Conservation (phyloP, 2,797 vertebrate species). For the Sebastes cheni region DNA sequence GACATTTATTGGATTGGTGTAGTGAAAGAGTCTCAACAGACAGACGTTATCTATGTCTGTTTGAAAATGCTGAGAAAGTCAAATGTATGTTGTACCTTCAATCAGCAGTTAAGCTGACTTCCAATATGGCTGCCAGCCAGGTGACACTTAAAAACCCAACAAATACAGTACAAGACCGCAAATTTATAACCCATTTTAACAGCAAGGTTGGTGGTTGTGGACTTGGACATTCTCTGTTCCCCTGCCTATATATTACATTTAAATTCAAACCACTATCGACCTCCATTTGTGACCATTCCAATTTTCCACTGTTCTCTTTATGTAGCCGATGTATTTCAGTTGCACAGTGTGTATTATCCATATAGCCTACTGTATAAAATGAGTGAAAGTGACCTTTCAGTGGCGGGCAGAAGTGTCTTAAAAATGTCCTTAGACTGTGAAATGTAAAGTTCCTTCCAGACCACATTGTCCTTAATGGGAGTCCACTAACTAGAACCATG, state of each 20-base stretch:
- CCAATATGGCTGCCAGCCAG: neutral
- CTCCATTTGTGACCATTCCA: neutral
- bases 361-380: slow-evolving; percentile 2
- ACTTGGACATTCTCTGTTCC: neutral
- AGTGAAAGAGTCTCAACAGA: neutral
- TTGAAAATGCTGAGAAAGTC: neutral
- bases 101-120: neutral
- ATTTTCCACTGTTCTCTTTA: neutral
- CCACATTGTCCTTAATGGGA: slow-evolving; percentile 66
- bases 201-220: neutral
- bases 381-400: slow-evolving; percentile 51
- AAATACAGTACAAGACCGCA: neutral
- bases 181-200: neutral
- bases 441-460: slow-evolving; percentile 71
- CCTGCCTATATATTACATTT: neutral
- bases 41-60: neutral
- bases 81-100: neutral
- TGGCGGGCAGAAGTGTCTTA: slow-evolving; percentile 46
- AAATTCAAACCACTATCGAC: slow-evolving; percentile 21
- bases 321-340: slow-evolving; percentile 1
- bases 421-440: slow-evolving; percentile 73
- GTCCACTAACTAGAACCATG: slow-evolving; percentile 77
- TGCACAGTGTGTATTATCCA: slow-evolving; percentile 16
- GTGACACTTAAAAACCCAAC: neutral
- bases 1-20: neutral